These are phyloP conservation scores for Ichneumoninae sp. DNA, from an alignment of 2,888 invertebrate genomes.

Conservation along the genomic window DNA sequence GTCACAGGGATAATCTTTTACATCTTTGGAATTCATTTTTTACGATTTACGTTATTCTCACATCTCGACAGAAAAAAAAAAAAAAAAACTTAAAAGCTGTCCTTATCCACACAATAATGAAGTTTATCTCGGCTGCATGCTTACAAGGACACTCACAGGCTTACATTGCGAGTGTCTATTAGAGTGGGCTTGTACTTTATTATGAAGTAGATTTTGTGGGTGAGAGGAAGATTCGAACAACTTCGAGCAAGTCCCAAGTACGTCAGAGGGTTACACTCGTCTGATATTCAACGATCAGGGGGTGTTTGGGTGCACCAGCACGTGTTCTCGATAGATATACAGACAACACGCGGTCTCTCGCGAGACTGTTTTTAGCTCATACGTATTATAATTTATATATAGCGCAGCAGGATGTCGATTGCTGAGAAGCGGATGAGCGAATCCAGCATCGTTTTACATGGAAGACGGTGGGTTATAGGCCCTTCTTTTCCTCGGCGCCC, in stretches of 20 bases:
- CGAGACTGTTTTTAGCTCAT: conserved; percentile 61
- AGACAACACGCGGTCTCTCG: conserved; percentile 44
- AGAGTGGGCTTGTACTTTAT: too few species aligned
- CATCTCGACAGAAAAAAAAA: not conserved
- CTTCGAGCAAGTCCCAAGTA: not conserved
- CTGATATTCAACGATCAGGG: conserved; percentile 1
- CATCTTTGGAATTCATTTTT: not conserved
- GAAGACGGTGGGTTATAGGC: not conserved
- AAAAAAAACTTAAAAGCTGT: too few species aligned
- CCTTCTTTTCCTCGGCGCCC: not conserved
- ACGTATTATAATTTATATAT: conserved; percentile 7
- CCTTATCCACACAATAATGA: too few species aligned
- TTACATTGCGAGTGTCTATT: too few species aligned
- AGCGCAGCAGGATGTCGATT: conserved; percentile 55
- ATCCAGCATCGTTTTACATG: not conserved
- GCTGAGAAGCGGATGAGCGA: not conserved
- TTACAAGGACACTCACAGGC: too few species aligned
- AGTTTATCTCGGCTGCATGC: too few species aligned
- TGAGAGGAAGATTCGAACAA: not conserved
- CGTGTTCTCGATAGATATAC: conserved; percentile 4
- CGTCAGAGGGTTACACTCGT: not conserved
- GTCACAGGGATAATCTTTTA: not conserved
- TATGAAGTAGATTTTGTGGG: too few species aligned
- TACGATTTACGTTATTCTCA: not conserved
- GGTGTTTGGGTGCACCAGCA: not conserved